Base-by-base conservation (phyloP, 2,113 vertebrate species). In the Pteruthius melanotis region DNA sequence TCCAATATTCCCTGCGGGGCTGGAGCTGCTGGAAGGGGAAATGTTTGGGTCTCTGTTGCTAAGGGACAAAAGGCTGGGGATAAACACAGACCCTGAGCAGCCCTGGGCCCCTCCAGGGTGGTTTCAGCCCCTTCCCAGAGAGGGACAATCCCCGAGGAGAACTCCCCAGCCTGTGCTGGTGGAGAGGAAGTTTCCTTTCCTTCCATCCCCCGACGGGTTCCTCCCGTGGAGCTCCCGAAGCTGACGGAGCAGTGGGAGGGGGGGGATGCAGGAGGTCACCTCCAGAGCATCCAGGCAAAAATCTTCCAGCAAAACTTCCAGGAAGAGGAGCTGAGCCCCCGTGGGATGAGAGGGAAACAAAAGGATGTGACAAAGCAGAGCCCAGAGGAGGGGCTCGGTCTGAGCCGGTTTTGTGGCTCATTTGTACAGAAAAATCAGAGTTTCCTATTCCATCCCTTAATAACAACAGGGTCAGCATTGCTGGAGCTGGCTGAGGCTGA, bases 21-120 rank as follows among this genome's bases (percentile, higher is more conserved):
- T 69, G 84, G 83, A 89, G 77, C 82, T 94, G 79, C 83, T 92
- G 95, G 79, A 80, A 90, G 35, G 56, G 54, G 64, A 72, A 85
- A 42, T 88, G 63, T 90, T 94, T 92, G 93, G 64, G 24, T 86
- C 70, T 81, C 10, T 88, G 77, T 88, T 90, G 90, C 91, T 96
- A 20, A 70, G 91, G 66, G 57, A 72, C 44, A 31, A 42, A 87
- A 77, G 19, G 45, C 89, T 35, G 69, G 64, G 75, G 68, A 87
- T 69, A 49, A 91, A 90, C 92, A 15, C 81, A 53, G 40, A 52
- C 80, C 66, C 82, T 39, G 60, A 75, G 2, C 33, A 63, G 39
- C 16, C 69, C 65, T 10, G 10, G 27, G n/a, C 6, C 44, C 49
- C 65, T 57, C 30, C 30, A 1, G 7, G 10, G 35, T 13, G 59